Conservation (phyloP, 1,140 invertebrate species). For the Polyergus mexicanus region DNA sequence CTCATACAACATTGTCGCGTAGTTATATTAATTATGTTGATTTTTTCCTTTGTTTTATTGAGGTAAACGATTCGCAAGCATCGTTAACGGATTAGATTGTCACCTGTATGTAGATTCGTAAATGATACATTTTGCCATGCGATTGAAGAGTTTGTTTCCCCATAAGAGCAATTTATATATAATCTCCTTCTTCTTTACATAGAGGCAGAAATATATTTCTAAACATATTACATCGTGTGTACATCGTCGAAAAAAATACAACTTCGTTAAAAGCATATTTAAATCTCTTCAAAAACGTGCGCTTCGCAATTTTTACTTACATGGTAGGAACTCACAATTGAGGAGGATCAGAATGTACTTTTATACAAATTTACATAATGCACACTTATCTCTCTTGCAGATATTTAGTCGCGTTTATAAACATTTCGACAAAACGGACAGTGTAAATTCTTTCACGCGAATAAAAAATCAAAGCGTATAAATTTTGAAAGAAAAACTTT, state of each 20-base stretch:
- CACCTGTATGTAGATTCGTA: constrained; percentile 16
- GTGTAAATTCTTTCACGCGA: not conserved
- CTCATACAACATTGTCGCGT: constrained; percentile 5
- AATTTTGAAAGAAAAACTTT: not conserved
- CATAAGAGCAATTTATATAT: not conserved
- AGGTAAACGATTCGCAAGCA: constrained; percentile 48
- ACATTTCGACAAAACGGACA: not conserved
- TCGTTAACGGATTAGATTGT: constrained; percentile 37
- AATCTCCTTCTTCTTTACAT: not conserved
- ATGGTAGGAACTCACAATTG: constrained; percentile 37
- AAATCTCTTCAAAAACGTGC: not conserved
- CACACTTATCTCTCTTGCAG: not conserved
- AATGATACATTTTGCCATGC: constrained; percentile 19
- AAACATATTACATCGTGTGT: not conserved
- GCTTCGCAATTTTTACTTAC: not conserved
- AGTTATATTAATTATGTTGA: not conserved
- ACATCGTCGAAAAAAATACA: not conserved
- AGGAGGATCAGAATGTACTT: constrained; percentile 12
- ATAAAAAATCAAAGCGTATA: not conserved
- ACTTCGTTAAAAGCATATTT: not conserved
- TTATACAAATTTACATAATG: constrained; percentile 34
- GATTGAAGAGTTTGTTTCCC: constrained; percentile 6
- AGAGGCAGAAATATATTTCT: not conserved
- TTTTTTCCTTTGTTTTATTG: constrained; percentile 54
- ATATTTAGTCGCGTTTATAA: not conserved